Percentiles rank a stretch among this genome's conserved stretches.
Evolutionary conservation across 2,113 vertebrate species (phyloP).

Genomic region (Chiloscyllium plagiosum): DNA sequence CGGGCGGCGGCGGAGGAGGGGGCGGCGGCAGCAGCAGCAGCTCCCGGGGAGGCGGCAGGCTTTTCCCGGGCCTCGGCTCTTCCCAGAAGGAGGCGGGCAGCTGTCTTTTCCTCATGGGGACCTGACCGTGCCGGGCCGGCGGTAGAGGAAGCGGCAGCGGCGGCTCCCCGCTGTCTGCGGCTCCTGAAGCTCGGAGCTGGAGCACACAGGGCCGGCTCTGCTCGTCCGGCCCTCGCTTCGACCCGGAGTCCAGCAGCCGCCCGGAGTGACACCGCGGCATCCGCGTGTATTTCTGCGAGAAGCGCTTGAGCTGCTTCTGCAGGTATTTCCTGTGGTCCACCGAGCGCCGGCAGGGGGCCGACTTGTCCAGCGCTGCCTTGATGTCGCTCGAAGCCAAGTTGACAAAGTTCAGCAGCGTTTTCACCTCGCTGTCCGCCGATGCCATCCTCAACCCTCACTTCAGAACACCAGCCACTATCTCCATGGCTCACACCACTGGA

Average conservation of each 20-base stretch:
- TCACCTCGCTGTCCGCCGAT: conserved; percentile 87
- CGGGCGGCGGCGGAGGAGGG: too few species aligned
- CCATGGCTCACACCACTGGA: too few species aligned
- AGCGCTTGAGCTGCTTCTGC: conserved; percentile 93
- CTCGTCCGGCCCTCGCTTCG: conserved; percentile 54
- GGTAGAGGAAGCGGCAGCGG: too few species aligned
- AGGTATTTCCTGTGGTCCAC: conserved; percentile 97
- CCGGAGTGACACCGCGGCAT: conserved; percentile 69
- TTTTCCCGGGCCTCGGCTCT: conserved; percentile 71
- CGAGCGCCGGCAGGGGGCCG: conserved; percentile 86
- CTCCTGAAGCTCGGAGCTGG: conserved; percentile 26
- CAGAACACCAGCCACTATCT: background rate
- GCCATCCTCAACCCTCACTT: conserved; percentile 62
- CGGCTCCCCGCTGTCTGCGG: too few species aligned
- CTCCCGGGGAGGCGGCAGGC: conserved; percentile 37
- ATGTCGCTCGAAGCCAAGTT: conserved; percentile 97
- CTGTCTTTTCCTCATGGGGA: conserved; percentile 94
- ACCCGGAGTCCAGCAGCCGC: conserved; percentile 54
- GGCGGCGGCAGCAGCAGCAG: too few species aligned
- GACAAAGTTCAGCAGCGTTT: conserved; percentile 93
- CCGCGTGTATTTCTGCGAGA: conserved; percentile 87
- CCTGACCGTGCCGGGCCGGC: conserved; percentile 59
- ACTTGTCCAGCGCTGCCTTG: conserved; percentile 94
- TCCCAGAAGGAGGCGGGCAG: conserved; percentile 96
- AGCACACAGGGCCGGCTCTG: conserved; percentile 40